A percentile compares a stretch with the other conserved stretches of the same genome.
Evolutionary conservation across 2,113 vertebrate genomes (phyloP).

Genomic region (Cromileptes altivelis): DNA sequence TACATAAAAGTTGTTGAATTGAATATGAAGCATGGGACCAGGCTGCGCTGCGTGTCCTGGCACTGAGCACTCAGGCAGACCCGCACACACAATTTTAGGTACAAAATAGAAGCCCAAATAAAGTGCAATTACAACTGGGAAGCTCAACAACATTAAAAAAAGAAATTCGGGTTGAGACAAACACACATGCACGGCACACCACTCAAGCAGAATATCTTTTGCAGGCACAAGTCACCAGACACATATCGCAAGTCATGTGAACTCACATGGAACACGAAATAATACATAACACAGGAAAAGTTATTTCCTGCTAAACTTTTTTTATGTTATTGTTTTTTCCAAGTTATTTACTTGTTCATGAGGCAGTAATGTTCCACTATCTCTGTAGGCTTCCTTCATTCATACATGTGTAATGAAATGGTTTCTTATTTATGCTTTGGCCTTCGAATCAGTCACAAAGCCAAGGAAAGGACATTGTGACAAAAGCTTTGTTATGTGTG

Average conservation of each 20-base stretch:
- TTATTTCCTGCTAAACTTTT: slow-evolving; percentile 46
- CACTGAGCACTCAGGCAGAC: slow-evolving; percentile 12
- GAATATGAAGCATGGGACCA: slow-evolving; percentile 49
- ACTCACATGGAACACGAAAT: slow-evolving; percentile 59
- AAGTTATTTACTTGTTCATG: slow-evolving; percentile 24
- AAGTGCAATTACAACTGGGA: slow-evolving; percentile 10
- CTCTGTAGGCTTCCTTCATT: slow-evolving; percentile 42
- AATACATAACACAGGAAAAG: slow-evolving; percentile 39
- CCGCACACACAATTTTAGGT: slow-evolving; percentile 14
- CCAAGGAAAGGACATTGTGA: background rate
- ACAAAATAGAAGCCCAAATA: slow-evolving; percentile 26
- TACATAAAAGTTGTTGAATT: slow-evolving; percentile 59
- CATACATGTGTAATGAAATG: slow-evolving; percentile 52
- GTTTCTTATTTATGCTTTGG: slow-evolving; percentile 55
- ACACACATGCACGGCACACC: slow-evolving; percentile 17
- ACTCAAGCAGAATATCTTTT: slow-evolving; percentile 48
- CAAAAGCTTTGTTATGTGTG: background rate
- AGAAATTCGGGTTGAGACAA: background rate
- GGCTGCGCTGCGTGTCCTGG: slow-evolving; percentile 26
- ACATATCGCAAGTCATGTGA: slow-evolving; percentile 54
- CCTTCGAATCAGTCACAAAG: slow-evolving; percentile 7
- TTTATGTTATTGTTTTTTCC: slow-evolving; percentile 23
- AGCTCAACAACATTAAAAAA: background rate
- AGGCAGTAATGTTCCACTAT: slow-evolving; percentile 34
- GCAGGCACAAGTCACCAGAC: slow-evolving; percentile 36